Percentiles rank a stretch among this genome's conserved stretches.
These are phyloP conservation scores for Euspilapteryx auroguttella DNA, from an alignment of 2,888 invertebrate genomes.

Conservation along the genomic window DNA sequence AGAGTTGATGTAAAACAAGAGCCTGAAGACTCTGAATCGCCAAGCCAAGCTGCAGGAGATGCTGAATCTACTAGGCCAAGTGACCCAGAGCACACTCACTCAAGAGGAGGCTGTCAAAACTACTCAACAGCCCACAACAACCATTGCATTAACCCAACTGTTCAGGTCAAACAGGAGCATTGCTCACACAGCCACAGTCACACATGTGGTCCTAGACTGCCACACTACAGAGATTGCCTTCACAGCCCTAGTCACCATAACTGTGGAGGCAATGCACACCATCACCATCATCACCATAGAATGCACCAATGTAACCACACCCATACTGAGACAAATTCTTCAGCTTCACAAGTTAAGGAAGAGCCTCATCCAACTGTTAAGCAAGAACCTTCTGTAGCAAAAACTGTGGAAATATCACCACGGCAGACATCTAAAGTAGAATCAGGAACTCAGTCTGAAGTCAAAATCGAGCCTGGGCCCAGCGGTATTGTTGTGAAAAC, in stretches of 20 bases:
- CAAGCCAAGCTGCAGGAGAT: constrained; percentile 13
- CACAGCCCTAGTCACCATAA: constrained; percentile 5
- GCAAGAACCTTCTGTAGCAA: no score
- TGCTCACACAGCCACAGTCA: constrained; percentile 14
- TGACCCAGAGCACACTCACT: background rate
- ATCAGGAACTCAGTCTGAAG: background rate
- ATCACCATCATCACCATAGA: constrained; percentile 16
- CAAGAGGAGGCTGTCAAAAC: constrained; percentile 7
- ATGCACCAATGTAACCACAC: constrained; percentile 13
- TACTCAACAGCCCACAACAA: constrained; percentile 8
- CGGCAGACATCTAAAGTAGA: constrained; percentile 2
- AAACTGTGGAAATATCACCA: background rate
- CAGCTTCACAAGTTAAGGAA: background rate
- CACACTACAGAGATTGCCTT: no score
- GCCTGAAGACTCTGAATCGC: constrained; percentile 16
- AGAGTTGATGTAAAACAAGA: constrained; percentile 29
- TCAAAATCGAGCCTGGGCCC: constrained; percentile 1
- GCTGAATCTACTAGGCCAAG: constrained; percentile 8
- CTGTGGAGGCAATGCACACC: constrained; percentile 19
- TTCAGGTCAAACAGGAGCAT: constrained; percentile 19
- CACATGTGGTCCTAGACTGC: no score
- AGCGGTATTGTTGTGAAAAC: background rate
- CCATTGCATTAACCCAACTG: constrained; percentile 8
- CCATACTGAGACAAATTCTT: background rate
- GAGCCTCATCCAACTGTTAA: background rate